Percentiles rank a stretch among this genome's conserved stretches.
phyloP scores from a whole-genome alignment of 1,140 invertebrate species.

The Papilio aristodemus region DNA sequence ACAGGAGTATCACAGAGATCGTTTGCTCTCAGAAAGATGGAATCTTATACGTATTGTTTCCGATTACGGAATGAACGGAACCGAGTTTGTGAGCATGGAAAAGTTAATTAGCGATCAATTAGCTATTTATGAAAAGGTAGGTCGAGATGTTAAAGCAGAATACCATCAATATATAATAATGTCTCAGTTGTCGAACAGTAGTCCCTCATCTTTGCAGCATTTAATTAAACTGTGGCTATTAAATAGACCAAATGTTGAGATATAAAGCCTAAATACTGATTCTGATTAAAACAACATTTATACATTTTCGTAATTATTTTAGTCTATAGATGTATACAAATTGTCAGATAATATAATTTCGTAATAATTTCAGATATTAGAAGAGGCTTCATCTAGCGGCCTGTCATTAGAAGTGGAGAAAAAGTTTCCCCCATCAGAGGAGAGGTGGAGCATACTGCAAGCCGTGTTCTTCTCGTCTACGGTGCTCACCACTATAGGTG shows the following conservation, averaged over 20 bases:
- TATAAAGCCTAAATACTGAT: no score
- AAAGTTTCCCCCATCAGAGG: constrained; percentile 80
- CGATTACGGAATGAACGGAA: constrained; percentile 81
- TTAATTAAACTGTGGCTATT: no score
- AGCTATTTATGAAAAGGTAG: constrained; percentile 82
- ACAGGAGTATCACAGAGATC: constrained; percentile 79
- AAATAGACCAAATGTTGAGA: no score
- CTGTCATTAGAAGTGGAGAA: constrained; percentile 80
- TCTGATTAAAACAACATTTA: no score
- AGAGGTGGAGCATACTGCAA: constrained; percentile 89
- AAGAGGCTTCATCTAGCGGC: constrained; percentile 84
- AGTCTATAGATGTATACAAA: no score
- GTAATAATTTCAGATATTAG: constrained; percentile 75
- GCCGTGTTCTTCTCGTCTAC: constrained; percentile 92
- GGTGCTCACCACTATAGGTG: constrained; percentile 91
- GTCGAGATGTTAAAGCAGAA: neutral
- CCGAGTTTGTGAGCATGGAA: constrained; percentile 80
- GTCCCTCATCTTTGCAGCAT: no score
- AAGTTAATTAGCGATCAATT: constrained; percentile 82
- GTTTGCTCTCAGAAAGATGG: constrained; percentile 60
- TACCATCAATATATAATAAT: neutral
- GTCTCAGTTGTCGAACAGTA: no score
- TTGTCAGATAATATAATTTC: neutral
- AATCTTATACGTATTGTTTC: constrained; percentile 67
- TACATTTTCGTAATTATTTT: no score